Evolutionary conservation across 2,888 invertebrate species (phyloP), one percentile per base, ranked within the genome.

Genomic region (Thelaira solivaga): DNA sequence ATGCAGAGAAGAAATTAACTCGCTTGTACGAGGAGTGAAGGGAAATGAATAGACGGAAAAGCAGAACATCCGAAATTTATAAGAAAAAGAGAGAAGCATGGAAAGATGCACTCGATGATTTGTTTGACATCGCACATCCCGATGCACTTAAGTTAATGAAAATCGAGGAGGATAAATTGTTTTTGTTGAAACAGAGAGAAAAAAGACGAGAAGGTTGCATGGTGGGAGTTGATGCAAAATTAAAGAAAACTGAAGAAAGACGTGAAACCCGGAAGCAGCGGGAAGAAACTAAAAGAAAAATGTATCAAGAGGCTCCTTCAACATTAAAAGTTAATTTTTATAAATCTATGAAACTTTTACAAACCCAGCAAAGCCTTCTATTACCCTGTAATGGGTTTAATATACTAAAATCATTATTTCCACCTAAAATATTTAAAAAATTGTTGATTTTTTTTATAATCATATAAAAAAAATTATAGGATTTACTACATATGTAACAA

Each of bases 161-260:
- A 18, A 45, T 20, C 18, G 45, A 45, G n/a, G 41, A 41, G 41
- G 41, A 41, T 10, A 41, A 43, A n/a, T n/a, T n/a, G n/a, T n/a
- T n/a, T n/a, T n/a, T n/a, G n/a, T n/a, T n/a, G n/a, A n/a, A n/a
- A n/a, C n/a, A n/a, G n/a, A n/a, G n/a, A n/a, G n/a, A n/a, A n/a
- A n/a, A 45, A 18, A 6, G 45, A 45, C 45, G 45, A 45, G 24
- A 45, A 45, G 45, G 45, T 45, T 45, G 45, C 47, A 45, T 45
- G 45, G 22, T 22, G 45, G 45, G 13, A 49, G 26, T 49, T 49
- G 26, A 49, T 49, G 49, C 49, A 26, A 49, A 49, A 26, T 26
- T 49, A 49, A 49, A 49, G 29, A 49, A 49, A 26, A 26, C 16
- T 11, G 13, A 26, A 43, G 43, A 43, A 43, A 43, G 43, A 43